Percentiles rank a stretch among this genome's conserved stretches.
Evolutionary conservation across 2,888 invertebrate genomes (phyloP).

Genomic region (Ichneumoninae sp.): DNA sequence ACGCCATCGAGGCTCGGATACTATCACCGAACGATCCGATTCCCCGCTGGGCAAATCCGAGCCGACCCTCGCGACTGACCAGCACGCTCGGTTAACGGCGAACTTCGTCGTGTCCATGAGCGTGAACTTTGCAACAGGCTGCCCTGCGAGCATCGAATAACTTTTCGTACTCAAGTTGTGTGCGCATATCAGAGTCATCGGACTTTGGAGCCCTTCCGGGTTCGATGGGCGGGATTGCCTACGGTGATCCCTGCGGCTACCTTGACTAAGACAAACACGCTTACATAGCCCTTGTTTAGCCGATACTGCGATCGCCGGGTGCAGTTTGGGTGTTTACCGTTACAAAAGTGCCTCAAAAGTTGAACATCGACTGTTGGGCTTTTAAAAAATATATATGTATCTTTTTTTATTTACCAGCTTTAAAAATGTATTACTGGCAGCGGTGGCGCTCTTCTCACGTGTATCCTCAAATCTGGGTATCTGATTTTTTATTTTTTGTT

Average conservation of each 20-base stretch:
- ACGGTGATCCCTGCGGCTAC: background rate
- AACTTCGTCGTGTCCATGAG: slow-evolving; percentile 45
- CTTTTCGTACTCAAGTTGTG: slow-evolving; percentile 28
- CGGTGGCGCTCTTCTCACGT: too few relatives aligned
- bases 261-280: slow-evolving; percentile 15
- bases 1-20: background rate
- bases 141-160: slow-evolving; percentile 43
- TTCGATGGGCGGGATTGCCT: slow-evolving; percentile 32
- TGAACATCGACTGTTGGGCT: background rate
- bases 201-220: slow-evolving; percentile 16
- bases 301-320: background rate
- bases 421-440: too few relatives aligned
- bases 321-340: background rate
- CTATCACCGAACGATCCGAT: slow-evolving; percentile 52
- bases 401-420: too few relatives aligned
- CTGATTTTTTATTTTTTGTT: too few relatives aligned
- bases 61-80: slow-evolving; percentile 59
- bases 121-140: slow-evolving; percentile 49
- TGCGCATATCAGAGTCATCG: slow-evolving; percentile 24
- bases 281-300: too few relatives aligned
- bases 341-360: slow-evolving; percentile 4
- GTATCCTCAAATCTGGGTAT: too few relatives aligned
- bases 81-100: slow-evolving; percentile 40
- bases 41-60: slow-evolving; percentile 35
- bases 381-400: too few relatives aligned